phyloP scores from a whole-genome alignment of 2,113 vertebrate genomes.

The Rhea pennata region DNA sequence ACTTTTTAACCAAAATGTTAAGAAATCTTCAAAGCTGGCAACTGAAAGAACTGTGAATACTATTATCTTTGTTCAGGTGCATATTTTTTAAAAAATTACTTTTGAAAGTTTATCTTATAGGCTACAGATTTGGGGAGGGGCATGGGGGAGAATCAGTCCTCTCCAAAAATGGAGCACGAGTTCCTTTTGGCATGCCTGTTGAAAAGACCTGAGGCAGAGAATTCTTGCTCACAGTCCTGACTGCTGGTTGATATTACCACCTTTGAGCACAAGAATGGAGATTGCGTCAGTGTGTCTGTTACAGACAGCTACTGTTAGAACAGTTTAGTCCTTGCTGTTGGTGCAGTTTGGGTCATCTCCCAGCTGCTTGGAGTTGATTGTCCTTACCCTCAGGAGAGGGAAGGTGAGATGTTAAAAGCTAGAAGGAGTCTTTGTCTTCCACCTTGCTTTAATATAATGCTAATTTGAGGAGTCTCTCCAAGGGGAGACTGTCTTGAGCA shows the following conservation, averaged over 20 bases:
- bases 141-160: not conserved
- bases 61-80: not conserved
- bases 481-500: not conserved
- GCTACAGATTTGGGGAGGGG: not conserved
- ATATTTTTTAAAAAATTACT: not conserved
- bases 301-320: constrained; percentile 75
- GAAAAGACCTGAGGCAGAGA: not conserved
- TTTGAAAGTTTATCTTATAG: not conserved
- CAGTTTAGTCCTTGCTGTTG: constrained; percentile 58
- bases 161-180: accelerated
- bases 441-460: not conserved
- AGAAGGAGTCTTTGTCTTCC: not conserved
- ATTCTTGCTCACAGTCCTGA: constrained; percentile 71
- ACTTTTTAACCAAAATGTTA: not conserved
- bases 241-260: constrained; percentile 79
- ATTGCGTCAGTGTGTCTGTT: constrained; percentile 76
- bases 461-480: not conserved
- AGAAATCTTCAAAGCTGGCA: not conserved
- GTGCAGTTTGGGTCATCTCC: constrained; percentile 85
- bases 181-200: not conserved
- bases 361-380: not conserved
- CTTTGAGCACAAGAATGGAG: constrained; percentile 82
- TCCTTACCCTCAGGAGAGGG: not conserved
- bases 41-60: not conserved
- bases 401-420: not conserved